phyloP scores from a whole-genome alignment of 2,888 invertebrate species.

The Lasioglossum marginatum region DNA sequence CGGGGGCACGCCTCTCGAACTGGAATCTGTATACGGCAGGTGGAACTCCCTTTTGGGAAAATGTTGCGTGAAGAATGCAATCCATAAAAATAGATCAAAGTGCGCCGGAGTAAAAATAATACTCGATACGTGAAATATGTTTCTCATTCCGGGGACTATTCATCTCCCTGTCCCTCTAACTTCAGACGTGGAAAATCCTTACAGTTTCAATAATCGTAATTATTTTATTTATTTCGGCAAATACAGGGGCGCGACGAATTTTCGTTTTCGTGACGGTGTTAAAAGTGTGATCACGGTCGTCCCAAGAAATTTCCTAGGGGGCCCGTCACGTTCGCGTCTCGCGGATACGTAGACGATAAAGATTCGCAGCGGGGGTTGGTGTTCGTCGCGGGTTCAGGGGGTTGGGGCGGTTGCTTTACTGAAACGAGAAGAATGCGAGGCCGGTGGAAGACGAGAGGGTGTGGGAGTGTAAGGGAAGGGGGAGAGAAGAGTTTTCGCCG shows the following conservation, averaged over 20 bases:
- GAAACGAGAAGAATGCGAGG: constrained; percentile 70
- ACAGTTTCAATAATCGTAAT: not conserved
- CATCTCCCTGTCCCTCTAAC: not conserved
- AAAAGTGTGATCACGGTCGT: not conserved
- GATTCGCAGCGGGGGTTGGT: constrained; percentile 36
- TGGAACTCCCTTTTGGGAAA: not conserved
- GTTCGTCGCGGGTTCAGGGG: constrained; percentile 37
- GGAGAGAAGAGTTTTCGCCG: constrained; percentile 73
- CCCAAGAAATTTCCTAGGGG: constrained; percentile 52
- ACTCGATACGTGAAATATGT: not conserved
- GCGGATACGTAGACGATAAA: constrained; percentile 69
- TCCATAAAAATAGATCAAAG: not conserved
- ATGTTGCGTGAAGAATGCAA: not conserved
- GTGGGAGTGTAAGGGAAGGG: not conserved
- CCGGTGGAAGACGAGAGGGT: constrained; percentile 29
- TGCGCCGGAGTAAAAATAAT: not conserved
- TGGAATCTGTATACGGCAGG: not conserved
- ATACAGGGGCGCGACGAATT: not conserved
- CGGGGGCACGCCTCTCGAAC: not conserved
- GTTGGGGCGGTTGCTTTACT: constrained; percentile 57
- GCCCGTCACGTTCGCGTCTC: constrained; percentile 63
- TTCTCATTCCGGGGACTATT: not conserved
- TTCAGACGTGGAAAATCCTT: not conserved
- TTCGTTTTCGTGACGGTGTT: not conserved
- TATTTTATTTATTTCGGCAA: not conserved